Conservation (phyloP, 2,888 invertebrate genomes). For the Synergus laeviventris region DNA sequence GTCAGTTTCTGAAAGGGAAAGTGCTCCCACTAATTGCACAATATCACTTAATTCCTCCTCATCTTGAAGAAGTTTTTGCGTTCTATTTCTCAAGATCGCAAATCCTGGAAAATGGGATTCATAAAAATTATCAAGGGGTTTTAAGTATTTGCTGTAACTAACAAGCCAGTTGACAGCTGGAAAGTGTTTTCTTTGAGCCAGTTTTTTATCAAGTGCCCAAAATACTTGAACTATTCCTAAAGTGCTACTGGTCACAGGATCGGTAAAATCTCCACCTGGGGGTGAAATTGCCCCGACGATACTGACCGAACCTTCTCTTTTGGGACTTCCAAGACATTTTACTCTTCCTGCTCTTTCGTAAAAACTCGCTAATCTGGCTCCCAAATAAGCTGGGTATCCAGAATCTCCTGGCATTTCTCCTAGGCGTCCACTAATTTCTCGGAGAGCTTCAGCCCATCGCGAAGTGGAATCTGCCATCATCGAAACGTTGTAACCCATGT, state of each 20-base stretch:
- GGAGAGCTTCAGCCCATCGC: conserved; percentile 85
- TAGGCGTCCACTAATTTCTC: conserved; percentile 96
- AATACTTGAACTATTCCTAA: conserved; percentile 98
- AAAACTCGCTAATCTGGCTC: conserved; percentile 97
- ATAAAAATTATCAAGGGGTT: conserved; percentile 97
- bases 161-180: conserved; percentile 99
- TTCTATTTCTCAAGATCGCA: conserved; percentile 93
- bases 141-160: conserved; percentile 95
- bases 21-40: conserved; percentile 98
- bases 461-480: conserved; percentile 90
- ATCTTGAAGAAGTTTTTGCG: conserved; percentile 93
- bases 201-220: conserved; percentile 98
- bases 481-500: conserved; percentile 98
- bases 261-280: conserved; percentile 99
- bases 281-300: conserved; percentile 99
- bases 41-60: conserved; percentile 99
- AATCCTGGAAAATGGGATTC: conserved; percentile 97
- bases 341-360: conserved; percentile 98
- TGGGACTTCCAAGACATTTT: conserved; percentile 95
- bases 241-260: conserved; percentile 98
- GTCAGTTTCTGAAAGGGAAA: conserved; percentile 96
- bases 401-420: conserved; percentile 99
- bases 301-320: conserved; percentile 97
- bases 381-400: conserved; percentile 98
- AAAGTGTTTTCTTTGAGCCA: conserved; percentile 99